Conservation (phyloP, 1,140 invertebrate species). For the Pollicipes pollicipes region DNA sequence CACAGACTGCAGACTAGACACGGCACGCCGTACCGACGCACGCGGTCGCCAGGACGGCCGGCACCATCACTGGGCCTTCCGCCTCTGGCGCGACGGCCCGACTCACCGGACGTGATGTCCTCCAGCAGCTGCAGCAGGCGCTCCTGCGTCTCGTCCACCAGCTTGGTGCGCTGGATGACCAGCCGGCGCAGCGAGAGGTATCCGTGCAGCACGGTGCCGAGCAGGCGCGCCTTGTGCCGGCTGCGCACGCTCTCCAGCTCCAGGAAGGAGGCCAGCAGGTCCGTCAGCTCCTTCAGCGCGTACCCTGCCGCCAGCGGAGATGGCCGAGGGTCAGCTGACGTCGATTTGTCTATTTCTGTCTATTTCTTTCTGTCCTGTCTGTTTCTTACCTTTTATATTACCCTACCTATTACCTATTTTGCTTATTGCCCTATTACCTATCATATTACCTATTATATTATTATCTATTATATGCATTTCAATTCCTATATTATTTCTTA, state of each 20-base stretch:
- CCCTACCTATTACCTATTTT: no score
- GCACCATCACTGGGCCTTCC: neutral
- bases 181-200: conserved; percentile 77
- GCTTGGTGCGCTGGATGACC: conserved; percentile 80
- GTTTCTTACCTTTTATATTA: no score
- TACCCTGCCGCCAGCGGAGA: conserved; percentile 35
- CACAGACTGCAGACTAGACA: no score
- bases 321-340: no score
- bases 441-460: no score
- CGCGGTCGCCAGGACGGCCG: no score
- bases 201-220: conserved; percentile 77
- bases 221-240: conserved; percentile 71
- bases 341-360: conserved; percentile 8
- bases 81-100: neutral
- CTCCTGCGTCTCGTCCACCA: conserved; percentile 93
- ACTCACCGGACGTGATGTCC: conserved; percentile 75
- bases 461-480: no score
- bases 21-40: no score
- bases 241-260: conserved; percentile 61
- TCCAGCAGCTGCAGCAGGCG: conserved; percentile 83
- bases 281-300: conserved; percentile 67
- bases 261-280: conserved; percentile 64
- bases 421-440: no score
- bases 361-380: no score
- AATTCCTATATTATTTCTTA: no score